Conservation (phyloP, 2,113 vertebrate genomes). For the Saguinus imperator region DNA sequence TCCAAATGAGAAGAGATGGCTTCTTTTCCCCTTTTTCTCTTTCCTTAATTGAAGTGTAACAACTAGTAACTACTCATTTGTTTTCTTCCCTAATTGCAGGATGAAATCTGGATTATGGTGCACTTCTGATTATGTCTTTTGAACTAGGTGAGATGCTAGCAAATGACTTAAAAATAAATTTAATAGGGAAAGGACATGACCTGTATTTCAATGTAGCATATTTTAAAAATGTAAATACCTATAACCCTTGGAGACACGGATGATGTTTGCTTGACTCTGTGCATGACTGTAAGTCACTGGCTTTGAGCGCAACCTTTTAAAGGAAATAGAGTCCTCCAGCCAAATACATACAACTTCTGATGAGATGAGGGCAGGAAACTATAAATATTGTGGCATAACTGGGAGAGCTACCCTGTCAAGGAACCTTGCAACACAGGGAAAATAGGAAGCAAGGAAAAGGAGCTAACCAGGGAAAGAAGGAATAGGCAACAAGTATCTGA, state of each 20-base stretch:
- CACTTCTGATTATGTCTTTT: fast-evolving
- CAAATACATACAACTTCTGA: not conserved
- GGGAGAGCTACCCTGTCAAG: not conserved
- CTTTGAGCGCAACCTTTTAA: not conserved
- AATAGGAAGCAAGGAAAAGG: no score
- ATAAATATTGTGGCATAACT: not conserved
- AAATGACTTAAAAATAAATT: not conserved
- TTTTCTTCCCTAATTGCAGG: not conserved
- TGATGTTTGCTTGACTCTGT: not conserved
- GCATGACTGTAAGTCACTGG: not conserved
- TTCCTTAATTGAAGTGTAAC: not conserved
- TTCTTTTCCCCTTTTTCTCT: no score
- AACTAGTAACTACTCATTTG: not conserved
- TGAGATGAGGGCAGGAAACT: fast-evolving
- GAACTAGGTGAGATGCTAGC: not conserved
- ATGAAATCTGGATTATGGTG: fast-evolving
- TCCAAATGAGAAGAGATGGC: not conserved
- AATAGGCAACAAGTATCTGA: fast-evolving
- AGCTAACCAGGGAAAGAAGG: not conserved
- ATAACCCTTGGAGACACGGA: not conserved
- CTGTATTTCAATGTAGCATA: not conserved
- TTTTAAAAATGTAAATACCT: not conserved
- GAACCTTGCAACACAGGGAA: not conserved
- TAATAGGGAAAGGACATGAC: not conserved
- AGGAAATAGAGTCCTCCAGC: not conserved